These are phyloP conservation scores for Notothenia coriiceps DNA, from an alignment of 2,113 vertebrate genomes.

Conservation along the genomic window DNA sequence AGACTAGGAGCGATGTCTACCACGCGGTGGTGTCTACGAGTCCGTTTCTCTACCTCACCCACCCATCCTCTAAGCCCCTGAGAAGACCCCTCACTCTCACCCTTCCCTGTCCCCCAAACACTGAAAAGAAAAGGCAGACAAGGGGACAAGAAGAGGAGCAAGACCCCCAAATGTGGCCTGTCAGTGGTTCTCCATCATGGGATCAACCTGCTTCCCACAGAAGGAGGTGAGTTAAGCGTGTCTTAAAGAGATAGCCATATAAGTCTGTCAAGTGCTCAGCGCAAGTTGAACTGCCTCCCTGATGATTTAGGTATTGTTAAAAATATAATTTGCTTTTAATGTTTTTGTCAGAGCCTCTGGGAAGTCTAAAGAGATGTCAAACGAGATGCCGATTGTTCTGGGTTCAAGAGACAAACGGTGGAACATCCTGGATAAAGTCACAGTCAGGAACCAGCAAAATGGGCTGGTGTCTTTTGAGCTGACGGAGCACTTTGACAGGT, in stretches of 20 bases:
- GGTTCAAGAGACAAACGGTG: slow-evolving; percentile 85
- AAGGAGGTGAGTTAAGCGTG: slow-evolving; percentile 46
- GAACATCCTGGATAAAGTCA: slow-evolving; percentile 83
- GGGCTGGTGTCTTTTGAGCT: slow-evolving; percentile 90
- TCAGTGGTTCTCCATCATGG: slow-evolving; percentile 9
- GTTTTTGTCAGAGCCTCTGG: slow-evolving; percentile 74
- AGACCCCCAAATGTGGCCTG: slow-evolving; percentile 27
- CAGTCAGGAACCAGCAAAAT: slow-evolving; percentile 81
- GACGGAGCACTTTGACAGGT: slow-evolving; percentile 87
- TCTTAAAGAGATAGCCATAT: background rate
- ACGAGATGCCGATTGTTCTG: slow-evolving; percentile 83
- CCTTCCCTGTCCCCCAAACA: slow-evolving; percentile 87
- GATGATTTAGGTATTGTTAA: background rate
- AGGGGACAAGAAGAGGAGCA: slow-evolving; percentile 62
- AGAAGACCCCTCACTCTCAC: slow-evolving; percentile 82
- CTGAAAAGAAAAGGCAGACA: slow-evolving; percentile 77
- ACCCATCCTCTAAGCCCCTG: slow-evolving; percentile 84
- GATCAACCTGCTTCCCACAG: slow-evolving; percentile 19
- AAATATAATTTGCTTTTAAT: background rate
- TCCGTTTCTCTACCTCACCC: slow-evolving; percentile 84
- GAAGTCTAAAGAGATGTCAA: slow-evolving; percentile 75
- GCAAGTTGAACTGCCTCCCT: background rate
- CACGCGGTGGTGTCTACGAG: slow-evolving; percentile 84
- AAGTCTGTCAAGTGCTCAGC: background rate
- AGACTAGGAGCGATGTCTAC: slow-evolving; percentile 83